Evolutionary conservation across 2,113 vertebrate species (phyloP).

Genomic region (Eudorcas thomsonii): DNA sequence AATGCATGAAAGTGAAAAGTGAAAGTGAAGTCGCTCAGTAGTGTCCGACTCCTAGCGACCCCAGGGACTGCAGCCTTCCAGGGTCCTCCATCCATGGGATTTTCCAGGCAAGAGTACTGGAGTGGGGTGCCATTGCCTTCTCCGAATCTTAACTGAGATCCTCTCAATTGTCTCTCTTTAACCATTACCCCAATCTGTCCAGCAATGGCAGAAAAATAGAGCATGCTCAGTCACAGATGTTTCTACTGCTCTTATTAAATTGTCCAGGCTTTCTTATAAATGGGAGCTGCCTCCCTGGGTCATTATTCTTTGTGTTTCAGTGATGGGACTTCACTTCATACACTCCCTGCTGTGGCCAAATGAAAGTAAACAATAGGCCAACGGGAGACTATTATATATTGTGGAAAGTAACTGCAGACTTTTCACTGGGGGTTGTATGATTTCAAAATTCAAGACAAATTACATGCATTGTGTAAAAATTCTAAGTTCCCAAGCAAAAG

Average conservation of each 20-base stretch:
- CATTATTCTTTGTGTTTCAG: slow-evolving; percentile 16
- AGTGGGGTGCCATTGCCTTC: too few species aligned
- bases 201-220: not conserved
- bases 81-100: too few species aligned
- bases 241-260: slow-evolving; percentile 18
- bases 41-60: too few species aligned
- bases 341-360: slow-evolving; percentile 46
- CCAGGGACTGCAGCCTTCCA: too few species aligned
- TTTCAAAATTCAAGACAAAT: slow-evolving; percentile 15
- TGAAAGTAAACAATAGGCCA: slow-evolving; percentile 54
- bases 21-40: too few species aligned
- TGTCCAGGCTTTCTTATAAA: slow-evolving; percentile 13
- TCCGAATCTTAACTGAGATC: not conserved
- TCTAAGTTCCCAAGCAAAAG: slow-evolving; percentile 4
- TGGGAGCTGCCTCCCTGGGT: not conserved
- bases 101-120: too few species aligned
- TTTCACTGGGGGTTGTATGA: not conserved
- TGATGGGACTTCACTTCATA: slow-evolving; percentile 22
- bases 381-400: not conserved
- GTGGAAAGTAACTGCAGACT: slow-evolving; percentile 23
- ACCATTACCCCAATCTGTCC: not conserved
- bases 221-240: not conserved
- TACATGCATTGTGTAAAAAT: not conserved
- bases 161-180: not conserved
- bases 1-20: too few species aligned